Evolutionary conservation across 2,888 invertebrate species (phyloP), one percentile per base, ranked within the genome.

Genomic region (Rhagonycha lutea): DNA sequence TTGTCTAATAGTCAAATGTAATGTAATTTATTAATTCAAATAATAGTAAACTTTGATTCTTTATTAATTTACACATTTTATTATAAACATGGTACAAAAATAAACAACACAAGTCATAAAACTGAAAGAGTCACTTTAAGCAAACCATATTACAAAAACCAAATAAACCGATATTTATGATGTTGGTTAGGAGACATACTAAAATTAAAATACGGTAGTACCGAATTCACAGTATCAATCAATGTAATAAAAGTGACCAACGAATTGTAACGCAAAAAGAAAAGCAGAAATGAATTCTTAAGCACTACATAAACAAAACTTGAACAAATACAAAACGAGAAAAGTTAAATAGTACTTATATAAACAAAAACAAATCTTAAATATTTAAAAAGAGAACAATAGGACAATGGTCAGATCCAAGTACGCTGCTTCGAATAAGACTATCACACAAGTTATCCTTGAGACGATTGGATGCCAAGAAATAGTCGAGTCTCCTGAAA

Each of bases 321-420:
- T 47, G 12, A 47, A 47, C 47, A n/a, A 47, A 47, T n/a, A 47
- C 47, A n/a, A n/a, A 32, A 65, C 23, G 62, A 24, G 26, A 65
- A 65, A 65, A 12, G 14, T 65, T 24, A 14, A 24, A 65, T 26
- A 24, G 23, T n/a, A 65, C 24, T 65, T 65, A 65, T 26, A 63
- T 63, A 65, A 65, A 65, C 18, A 18, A 65, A 65, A 61, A 69
- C 28, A 60, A 69, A 63, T 23, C 61, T 88, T 86, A 90, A 76
- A 90, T 80, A 83, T 93, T 91, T 70, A 95, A 85, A 84, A 94
- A 94, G 67, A 97, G 89, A 61, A 95, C 91, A 80, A 98, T 91
- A 0, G 99, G 99, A 86, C 98, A 99, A 88, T 99, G 99, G 87
- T 99, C 99, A 85, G 98, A 98, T 61, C 99, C 99, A 85, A 91